Base-by-base conservation (phyloP, 2,113 vertebrate genomes). In the Lota lota region DNA sequence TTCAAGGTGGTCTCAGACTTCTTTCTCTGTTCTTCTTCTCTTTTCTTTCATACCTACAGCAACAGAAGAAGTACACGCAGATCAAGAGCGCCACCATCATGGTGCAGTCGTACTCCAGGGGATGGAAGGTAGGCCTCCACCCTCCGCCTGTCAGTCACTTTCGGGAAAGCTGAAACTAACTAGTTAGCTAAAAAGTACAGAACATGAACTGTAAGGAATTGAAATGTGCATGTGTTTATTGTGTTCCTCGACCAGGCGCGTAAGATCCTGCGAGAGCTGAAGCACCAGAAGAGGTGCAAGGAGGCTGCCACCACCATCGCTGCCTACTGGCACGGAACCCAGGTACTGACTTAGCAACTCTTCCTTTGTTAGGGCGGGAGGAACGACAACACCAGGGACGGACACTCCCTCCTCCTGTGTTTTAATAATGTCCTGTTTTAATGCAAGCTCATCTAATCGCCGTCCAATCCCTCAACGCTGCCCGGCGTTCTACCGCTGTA, bases 271-370 rank as follows among this genome's bases (percentile, higher is more conserved):
- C 90, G 94, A 65, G 94, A 98, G 5, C 93, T 99, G 62, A 99
- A 98, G 73, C 92, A 99, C 59, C 93, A 95, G 77, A 99, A 98
- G 79, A 92, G 92, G 20, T 98, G 96, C n/a, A 79, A 94, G 5
- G 93, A 97, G 84, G 96, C 97, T 0, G 96, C 76, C 75, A 98
- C 96, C 12, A 94, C 94, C 73, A 99, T 99, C 60, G 85, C 96
- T 0, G 96, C 97, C 0, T 99, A 90, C 57, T 99, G 97, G 97
- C 96, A 94, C 0, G 97, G 97, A 21, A 94, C 94, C 63, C 96
- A 97, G 95, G 97, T 99, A 92, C 79, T 68, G 66, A 61, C 5
- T 69, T 61, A 51, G 10, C 53, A 56, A 6, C 53, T 2, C n/a
- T 57, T 24, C 40, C 40, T 47, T 11, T 8, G 10, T 47, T 11